Base-by-base conservation (phyloP, 2,113 vertebrate genomes). In the Noctilio leporinus region DNA sequence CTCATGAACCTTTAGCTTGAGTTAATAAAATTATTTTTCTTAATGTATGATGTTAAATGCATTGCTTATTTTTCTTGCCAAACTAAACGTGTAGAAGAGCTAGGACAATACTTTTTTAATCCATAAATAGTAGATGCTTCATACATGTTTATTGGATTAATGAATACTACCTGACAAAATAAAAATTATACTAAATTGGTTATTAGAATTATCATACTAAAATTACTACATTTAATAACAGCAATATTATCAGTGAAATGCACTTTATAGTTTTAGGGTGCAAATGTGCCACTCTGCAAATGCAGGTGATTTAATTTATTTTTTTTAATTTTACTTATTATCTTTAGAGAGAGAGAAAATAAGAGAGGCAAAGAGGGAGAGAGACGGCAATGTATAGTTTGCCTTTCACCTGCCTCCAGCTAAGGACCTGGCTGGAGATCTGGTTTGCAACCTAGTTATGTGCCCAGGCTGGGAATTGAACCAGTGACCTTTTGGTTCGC, bases 291-390 rank as follows among this genome's bases (percentile, higher is more conserved):
- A 22, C 28, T 91, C 15, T 47, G 43, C 5, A 83, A 81, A 92
- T 92, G 24, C 59, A 94, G 28, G 49, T 47, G 53, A 93, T 94
- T 92, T n/a, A n/a, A n/a, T n/a, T n/a, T n/a, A n/a, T n/a, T n/a
- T n/a, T n/a, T n/a, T n/a, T n/a, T n/a, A n/a, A n/a, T n/a, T n/a
- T n/a, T n/a, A n/a, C n/a, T n/a, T n/a, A n/a, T n/a, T n/a, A n/a
- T n/a, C n/a, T n/a, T n/a, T n/a, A n/a, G n/a, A n/a, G n/a, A n/a
- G n/a, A n/a, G n/a, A n/a, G n/a, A n/a, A n/a, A n/a, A n/a, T n/a
- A n/a, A n/a, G n/a, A n/a, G n/a, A n/a, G n/a, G n/a, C n/a, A n/a
- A n/a, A n/a, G n/a, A n/a, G n/a, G n/a, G n/a, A n/a, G n/a, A n/a
- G n/a, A n/a, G n/a, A n/a, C n/a, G n/a, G n/a, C n/a, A n/a, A n/a